These are phyloP conservation scores for Zoanthus solanderi DNA, from an alignment of 92 coral and sea anemone species.

Conservation along the genomic window DNA sequence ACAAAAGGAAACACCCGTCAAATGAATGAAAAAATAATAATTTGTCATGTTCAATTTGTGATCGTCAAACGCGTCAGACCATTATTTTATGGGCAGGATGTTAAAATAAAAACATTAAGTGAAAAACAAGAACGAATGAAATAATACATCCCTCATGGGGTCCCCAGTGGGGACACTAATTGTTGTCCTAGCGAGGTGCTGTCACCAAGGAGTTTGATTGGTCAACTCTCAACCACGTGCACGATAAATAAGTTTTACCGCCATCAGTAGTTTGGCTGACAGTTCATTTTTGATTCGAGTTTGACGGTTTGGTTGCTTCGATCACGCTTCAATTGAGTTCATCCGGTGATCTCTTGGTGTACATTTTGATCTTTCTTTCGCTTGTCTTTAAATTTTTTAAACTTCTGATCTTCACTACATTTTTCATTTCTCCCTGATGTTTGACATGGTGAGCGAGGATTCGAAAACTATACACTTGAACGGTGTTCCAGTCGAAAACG, in stretches of 20 bases:
- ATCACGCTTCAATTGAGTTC: slow-evolving; percentile 83
- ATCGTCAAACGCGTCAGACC: slow-evolving; percentile 50
- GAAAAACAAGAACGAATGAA: slow-evolving; percentile 31
- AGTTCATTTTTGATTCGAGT: slow-evolving; percentile 98
- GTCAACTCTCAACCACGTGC: slow-evolving; percentile 86
- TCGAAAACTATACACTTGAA: slow-evolving; percentile 73
- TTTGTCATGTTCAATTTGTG: slow-evolving; percentile 45
- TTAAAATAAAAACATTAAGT: slow-evolving; percentile 12
- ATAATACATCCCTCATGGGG: slow-evolving; percentile 31
- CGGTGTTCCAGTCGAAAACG: slow-evolving; percentile 85
- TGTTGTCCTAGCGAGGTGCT: slow-evolving; percentile 34
- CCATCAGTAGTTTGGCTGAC: slow-evolving; percentile 79
- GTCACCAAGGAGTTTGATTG: slow-evolving; percentile 44
- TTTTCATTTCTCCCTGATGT: slow-evolving; percentile 64
- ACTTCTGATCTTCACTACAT: slow-evolving; percentile 20
- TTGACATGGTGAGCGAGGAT: slow-evolving; percentile 90
- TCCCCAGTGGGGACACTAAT: slow-evolving; percentile 39
- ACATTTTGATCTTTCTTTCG: slow-evolving; percentile 77
- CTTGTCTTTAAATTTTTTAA: slow-evolving; percentile 57
- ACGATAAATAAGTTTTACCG: slow-evolving; percentile 96
- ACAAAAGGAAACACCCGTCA: slow-evolving; percentile 43
- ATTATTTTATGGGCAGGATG: slow-evolving; percentile 48
- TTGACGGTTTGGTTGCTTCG: slow-evolving; percentile 75
- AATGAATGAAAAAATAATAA: slow-evolving; percentile 31
- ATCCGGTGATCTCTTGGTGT: slow-evolving; percentile 92